Evolutionary conservation across 2,113 vertebrate genomes (phyloP).

Genomic region (Fulmarus glacialis): DNA sequence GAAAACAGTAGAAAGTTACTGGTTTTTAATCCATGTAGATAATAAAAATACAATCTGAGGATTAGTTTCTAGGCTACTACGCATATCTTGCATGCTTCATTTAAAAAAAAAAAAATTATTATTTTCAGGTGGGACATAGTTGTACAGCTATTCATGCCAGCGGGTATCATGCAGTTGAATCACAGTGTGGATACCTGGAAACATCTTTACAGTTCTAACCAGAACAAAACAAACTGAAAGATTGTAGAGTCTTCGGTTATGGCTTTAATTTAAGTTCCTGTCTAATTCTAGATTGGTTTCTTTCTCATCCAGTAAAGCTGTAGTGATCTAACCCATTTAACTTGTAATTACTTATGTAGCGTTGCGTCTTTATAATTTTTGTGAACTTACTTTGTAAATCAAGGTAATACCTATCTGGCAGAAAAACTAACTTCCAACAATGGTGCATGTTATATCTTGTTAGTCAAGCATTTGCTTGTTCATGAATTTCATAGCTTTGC

Average conservation of each 20-base stretch:
- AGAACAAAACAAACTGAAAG: not conserved
- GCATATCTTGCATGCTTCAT: not conserved
- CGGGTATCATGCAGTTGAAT: not conserved
- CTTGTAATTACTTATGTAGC: not conserved
- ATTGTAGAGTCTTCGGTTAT: not conserved
- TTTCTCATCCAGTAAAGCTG: not conserved
- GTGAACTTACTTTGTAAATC: not conserved
- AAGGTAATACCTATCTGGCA: not conserved
- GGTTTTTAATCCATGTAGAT: not conserved
- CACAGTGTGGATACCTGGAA: rapidly evolving
- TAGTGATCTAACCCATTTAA: not conserved
- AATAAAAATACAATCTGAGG: not conserved
- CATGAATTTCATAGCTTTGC: not conserved
- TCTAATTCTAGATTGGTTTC: not conserved
- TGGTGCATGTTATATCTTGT: not conserved
- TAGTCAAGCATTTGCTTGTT: not conserved
- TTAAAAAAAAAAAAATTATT: not conserved
- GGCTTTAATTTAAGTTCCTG: not conserved
- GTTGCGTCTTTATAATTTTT: not conserved
- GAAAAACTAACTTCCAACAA: not conserved
- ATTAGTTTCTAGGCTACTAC: not conserved
- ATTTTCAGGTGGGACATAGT: not conserved
- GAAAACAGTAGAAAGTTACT: not conserved
- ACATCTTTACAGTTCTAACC: not conserved
- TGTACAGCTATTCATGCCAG: not conserved